phyloP scores from a whole-genome alignment of 2,113 vertebrate genomes.

The Grallaria varia region DNA sequence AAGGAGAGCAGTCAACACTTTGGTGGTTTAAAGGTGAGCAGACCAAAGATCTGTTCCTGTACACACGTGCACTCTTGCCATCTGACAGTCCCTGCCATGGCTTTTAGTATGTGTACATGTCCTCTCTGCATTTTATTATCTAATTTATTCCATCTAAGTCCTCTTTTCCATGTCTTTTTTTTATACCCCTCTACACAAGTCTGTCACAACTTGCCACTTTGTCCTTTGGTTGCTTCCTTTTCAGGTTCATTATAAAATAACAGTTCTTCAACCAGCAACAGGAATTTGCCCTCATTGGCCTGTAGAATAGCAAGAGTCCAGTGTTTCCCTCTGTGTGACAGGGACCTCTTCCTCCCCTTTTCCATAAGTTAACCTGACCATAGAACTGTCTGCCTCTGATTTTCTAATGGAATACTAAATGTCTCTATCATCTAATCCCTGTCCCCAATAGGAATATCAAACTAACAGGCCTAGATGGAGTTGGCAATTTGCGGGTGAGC shows the following conservation, averaged over 20 bases:
- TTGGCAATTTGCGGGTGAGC: background rate
- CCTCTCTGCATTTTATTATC: background rate
- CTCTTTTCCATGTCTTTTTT: background rate
- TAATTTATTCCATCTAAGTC: background rate
- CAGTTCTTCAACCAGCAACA: background rate
- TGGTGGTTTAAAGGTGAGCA: background rate
- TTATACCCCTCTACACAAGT: background rate
- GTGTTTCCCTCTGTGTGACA: background rate
- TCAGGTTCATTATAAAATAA: background rate
- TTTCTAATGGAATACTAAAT: background rate
- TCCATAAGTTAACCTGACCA: background rate
- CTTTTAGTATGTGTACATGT: background rate
- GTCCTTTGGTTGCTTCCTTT: background rate
- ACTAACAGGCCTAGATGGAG: background rate
- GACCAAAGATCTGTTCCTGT: background rate
- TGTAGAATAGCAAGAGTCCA: background rate
- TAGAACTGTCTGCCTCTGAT: background rate
- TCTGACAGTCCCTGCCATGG: background rate
- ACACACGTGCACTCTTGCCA: background rate
- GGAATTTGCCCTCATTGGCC: background rate
- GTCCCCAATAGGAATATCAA: background rate
- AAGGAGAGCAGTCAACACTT: background rate
- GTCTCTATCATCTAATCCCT: background rate
- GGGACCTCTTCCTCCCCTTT: background rate
- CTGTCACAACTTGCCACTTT: background rate